phyloP scores from a whole-genome alignment of 1,140 invertebrate species.

The Orchestia grillus region DNA sequence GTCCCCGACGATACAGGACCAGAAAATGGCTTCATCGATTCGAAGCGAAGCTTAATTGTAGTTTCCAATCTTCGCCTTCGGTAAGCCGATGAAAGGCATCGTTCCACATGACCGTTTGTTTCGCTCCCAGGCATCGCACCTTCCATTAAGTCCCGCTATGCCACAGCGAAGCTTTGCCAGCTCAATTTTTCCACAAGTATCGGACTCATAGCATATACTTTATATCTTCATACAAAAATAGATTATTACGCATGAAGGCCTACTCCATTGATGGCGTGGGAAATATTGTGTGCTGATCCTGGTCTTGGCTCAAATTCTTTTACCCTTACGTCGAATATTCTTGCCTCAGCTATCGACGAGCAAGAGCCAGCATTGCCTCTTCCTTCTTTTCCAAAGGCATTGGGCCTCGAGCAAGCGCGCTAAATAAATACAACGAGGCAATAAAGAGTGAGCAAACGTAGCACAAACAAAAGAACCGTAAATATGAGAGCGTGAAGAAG shows the following conservation, averaged over 20 bases:
- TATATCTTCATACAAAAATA: not conserved
- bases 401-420: not conserved
- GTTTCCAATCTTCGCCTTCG: not conserved
- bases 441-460: not conserved
- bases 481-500: not conserved
- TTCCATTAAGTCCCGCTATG: no score
- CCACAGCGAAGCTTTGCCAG: no score
- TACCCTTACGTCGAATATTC: not conserved
- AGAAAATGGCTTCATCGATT: not conserved
- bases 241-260: not conserved
- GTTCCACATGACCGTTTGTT: no score
- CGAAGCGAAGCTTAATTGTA: not conserved
- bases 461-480: not conserved
- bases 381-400: not conserved
- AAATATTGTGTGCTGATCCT: not conserved
- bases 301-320: not conserved
- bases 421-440: not conserved
- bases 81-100: not conserved
- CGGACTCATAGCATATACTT: no score
- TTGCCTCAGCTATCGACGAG: not conserved
- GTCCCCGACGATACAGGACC: not conserved
- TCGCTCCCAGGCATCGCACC: no score
- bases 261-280: not conserved
- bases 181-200: no score
- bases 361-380: not conserved